Base-by-base conservation (phyloP, 1,140 invertebrate species). In the Cotesia glomerata region DNA sequence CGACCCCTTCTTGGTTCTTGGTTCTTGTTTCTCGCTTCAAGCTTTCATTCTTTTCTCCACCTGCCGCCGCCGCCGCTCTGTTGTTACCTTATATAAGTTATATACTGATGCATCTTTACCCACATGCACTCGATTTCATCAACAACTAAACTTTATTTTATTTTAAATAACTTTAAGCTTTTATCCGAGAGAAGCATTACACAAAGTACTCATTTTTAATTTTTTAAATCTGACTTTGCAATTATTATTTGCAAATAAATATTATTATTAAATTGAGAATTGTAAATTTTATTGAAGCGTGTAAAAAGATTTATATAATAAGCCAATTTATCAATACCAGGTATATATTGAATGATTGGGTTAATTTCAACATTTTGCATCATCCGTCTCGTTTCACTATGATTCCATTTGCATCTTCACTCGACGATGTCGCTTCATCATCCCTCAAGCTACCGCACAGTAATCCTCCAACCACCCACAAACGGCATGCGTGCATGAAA, bases 361-460 rank as follows among this genome's bases (percentile, higher is more conserved):
- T 82, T 85, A 82, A 84, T 85, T 85, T 85, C 78, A 82, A 84
- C 82, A 83, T 84, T 82, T 84, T 83, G 78, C 83, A 84, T 84
- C 77, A 80, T 77, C 76, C 80, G 66, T 72, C 74, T 76, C 76
- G 76, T 72, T 59, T 71, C 62, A 16, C 58, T 49, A 18, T 49
- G 56, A 72, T 72, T 72, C 67, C 36, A 67, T 72, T 71, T 65
- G 61, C 39, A 45, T 45, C 39, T 7, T 45, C 39, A 45, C 11
- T 45, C 39, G 39, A 7, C 39, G 11, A 7, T 14, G 34, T 16
- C 52, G 51, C 66, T 75, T 72, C 62, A 14, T 71, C 49, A 65
- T 74, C 16, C 45, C 49, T 56, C 59, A 45, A 65, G 36, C 16
- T 32, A n/a, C 35, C 18, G 26, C 1, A 26, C 26, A 35, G n/a